These are phyloP conservation scores for Orthonevra nobilis DNA, from an alignment of 2,888 invertebrate species.

Conservation along the genomic window DNA sequence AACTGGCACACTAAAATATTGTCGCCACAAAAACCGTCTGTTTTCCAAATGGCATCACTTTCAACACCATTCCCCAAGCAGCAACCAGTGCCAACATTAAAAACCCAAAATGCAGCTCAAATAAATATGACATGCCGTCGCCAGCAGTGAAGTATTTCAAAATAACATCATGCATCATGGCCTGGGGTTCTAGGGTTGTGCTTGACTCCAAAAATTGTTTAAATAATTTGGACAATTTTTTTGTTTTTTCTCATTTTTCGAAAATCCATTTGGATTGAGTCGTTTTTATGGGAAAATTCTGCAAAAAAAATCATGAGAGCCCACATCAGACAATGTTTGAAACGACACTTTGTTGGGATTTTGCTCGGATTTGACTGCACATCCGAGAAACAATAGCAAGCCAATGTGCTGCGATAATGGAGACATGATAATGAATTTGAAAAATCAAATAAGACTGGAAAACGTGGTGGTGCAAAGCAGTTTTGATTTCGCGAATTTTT, in stretches of 20 bases:
- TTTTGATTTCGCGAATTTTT: slow-evolving; percentile 2
- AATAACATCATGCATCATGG: slow-evolving; percentile 26
- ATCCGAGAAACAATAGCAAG: too few species aligned
- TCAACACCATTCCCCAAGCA: slow-evolving; percentile 17
- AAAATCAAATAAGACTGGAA: slow-evolving; percentile 53
- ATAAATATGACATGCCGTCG: slow-evolving; percentile 59
- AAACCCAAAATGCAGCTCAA: slow-evolving; percentile 40
- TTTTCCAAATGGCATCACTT: slow-evolving; percentile 44
- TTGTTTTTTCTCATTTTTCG: not conserved
- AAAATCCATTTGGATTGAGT: too few species aligned
- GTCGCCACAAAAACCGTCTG: slow-evolving; percentile 38
- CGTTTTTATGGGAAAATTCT: too few species aligned
- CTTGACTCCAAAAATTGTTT: slow-evolving; percentile 22
- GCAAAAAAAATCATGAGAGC: too few species aligned
- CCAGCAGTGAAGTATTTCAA: not conserved
- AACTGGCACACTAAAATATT: slow-evolving; percentile 22
- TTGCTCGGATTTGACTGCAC: too few species aligned
- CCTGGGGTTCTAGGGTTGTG: slow-evolving; percentile 9
- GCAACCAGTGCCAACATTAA: slow-evolving; percentile 39
- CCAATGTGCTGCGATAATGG: slow-evolving; percentile 31
- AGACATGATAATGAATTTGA: slow-evolving; percentile 55
- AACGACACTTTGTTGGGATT: slow-evolving; percentile 16
- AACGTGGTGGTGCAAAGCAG: slow-evolving; percentile 5
- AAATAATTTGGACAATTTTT: not conserved
- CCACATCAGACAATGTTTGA: slow-evolving; percentile 21